These are phyloP conservation scores for Agrotis ipsilon DNA, from an alignment of 2,888 invertebrate genomes.

Conservation along the genomic window DNA sequence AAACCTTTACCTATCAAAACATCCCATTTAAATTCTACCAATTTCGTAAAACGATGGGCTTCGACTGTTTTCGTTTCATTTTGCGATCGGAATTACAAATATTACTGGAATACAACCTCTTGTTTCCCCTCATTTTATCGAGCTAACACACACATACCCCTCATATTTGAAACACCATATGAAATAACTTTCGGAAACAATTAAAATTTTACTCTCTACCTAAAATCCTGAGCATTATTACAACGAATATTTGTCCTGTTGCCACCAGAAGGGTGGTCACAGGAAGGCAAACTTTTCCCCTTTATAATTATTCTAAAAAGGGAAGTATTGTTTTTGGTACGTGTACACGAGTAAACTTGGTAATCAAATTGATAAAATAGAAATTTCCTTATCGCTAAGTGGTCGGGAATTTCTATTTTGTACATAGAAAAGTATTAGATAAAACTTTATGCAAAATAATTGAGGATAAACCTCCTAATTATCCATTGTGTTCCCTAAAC, in stretches of 20 bases:
- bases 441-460: neutral
- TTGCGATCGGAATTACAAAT: conserved; percentile 46
- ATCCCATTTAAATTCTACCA: conserved; percentile 32
- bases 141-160: conserved; percentile 25
- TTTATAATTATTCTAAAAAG: conserved; percentile 59
- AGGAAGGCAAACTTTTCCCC: conserved; percentile 69
- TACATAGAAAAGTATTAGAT: neutral
- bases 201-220: conserved; percentile 60
- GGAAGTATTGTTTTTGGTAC: conserved; percentile 37
- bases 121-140: conserved; percentile 26
- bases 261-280: conserved; percentile 68
- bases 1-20: conserved; percentile 35
- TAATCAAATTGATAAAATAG: conserved; percentile 40
- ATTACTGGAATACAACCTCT: conserved; percentile 26
- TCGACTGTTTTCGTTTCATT: conserved; percentile 48
- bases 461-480: neutral
- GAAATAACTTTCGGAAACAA: conserved; percentile 66
- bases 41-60: conserved; percentile 32
- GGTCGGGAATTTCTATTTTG: conserved; percentile 1
- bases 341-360: conserved; percentile 6
- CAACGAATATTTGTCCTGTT: conserved; percentile 61
- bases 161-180: conserved; percentile 48
- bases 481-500: neutral
- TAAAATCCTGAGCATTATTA: conserved; percentile 58
- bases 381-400: conserved; percentile 7